Base-by-base conservation (phyloP, 1,140 invertebrate genomes). In the Maconellicoccus hirsutus region DNA sequence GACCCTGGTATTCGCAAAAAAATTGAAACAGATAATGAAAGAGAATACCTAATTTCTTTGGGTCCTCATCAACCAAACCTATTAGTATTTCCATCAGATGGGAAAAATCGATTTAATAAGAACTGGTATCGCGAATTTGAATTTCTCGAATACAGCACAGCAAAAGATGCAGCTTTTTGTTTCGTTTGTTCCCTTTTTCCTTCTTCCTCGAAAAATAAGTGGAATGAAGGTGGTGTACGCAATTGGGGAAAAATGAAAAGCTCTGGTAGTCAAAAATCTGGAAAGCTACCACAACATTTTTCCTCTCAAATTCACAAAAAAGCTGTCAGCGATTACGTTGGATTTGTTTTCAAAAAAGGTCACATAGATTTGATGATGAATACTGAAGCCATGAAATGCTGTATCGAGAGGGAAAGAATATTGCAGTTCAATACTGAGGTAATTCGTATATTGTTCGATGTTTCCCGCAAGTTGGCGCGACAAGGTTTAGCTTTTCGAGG, bases 51-150 rank as follows among this genome's bases (percentile, higher is more conserved):
- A 19, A 71, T 71, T 33, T 59, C 59, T 14, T 61, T 61, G 39
- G 70, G 70, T n/a, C 70, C 70, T 29, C 29, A 66, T 66, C 70
- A 71, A 61, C 70, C 59, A 61, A 63, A 29, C 23, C 61, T 71
- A 19, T 19, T 26, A 14, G 19, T n/a, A 33, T 71, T 61, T 22
- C 70, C 70, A 19, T 19, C n/a, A 29, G 59, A 71, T 71, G 0
- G 16, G 29, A 27, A 71, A 27, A 23, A 71, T n/a, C 26, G 22
- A 52, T 71, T 71, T 71, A 69, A 7, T 69, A 25, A 25, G 2
- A 61, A 8, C 19, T 71, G 70, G 70, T 71, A 61, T 33, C 42
- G 38, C 21, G 25, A 71, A 25, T 71, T 29, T 23, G 25, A n/a
- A 21, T n/a, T 61, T 21, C 23, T 71, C 29, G 70, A 71, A 38